Evolutionary conservation across 2,888 invertebrate species (phyloP), one percentile per base, ranked within the genome.

Genomic region (Julus scanicus): DNA sequence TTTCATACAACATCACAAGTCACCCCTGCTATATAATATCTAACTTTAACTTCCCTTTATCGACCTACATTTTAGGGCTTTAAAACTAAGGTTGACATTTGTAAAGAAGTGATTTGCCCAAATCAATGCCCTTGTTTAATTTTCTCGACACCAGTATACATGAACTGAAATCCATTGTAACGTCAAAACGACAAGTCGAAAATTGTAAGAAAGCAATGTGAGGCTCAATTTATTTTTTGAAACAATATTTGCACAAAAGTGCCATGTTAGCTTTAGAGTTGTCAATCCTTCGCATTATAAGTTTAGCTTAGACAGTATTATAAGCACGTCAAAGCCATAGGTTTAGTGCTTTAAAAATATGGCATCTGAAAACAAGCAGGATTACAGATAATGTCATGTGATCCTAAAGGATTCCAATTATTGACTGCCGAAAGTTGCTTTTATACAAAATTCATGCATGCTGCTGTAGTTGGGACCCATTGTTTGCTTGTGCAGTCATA

Each of bases 371-470:
- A n/a, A 63, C 17, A 63, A 63, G 1, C 17, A 3, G 63, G 63
- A 63, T 63, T 63, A 4, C 17, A n/a, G 11, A 3, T 63, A 63
- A 63, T 63, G 63, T 17, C n/a, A 3, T 63, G 63, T 17, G 53
- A 63, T n/a, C n/a, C 11, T n/a, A 17, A 63, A 17, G n/a, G 63
- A 63, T n/a, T 6, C 63, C 63, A 63, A 63, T 63, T n/a, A n/a
- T n/a, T 63, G 63, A 63, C 63, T 15, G n/a, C n/a, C n/a, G n/a
- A 63, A n/a, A 63, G 13, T 63, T 63, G 63, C 17, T n/a, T 63
- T 63, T 63, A 63, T 63, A 53, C n/a, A n/a, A 63, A 63, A 17
- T 63, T 17, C 63, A 63, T n/a, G 63, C 63, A 17, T n/a, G 63
- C 17, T 63, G 63, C 3, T 63, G 63, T 4, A 63, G n/a, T n/a